A percentile compares a stretch with the other conserved stretches of the same genome.
Evolutionary conservation across 1,140 invertebrate species (phyloP).

Genomic region (Drosophila truncata): DNA sequence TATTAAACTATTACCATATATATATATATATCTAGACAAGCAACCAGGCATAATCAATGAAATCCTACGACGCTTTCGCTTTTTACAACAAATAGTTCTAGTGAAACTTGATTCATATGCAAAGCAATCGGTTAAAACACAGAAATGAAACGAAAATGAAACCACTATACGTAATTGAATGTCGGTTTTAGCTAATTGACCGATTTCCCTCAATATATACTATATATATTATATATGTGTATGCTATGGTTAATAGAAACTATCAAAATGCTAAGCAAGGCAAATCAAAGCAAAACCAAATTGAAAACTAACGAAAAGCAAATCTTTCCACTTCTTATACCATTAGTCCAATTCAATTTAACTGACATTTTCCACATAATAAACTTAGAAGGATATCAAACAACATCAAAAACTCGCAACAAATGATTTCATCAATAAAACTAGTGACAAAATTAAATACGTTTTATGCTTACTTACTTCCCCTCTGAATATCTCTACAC

Average conservation of each 20-base stretch:
- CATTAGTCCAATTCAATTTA: constrained; percentile 25
- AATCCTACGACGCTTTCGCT: constrained; percentile 64
- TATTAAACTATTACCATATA: constrained; percentile 33
- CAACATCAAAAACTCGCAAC: constrained; percentile 22
- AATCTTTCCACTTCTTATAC: constrained; percentile 45
- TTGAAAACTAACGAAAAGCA: constrained; percentile 12
- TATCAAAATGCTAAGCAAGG: constrained; percentile 30
- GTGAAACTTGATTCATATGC: constrained; percentile 43
- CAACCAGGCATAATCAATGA: constrained; percentile 70
- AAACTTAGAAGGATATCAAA: constrained; percentile 43
- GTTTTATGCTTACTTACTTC: constrained; percentile 12
- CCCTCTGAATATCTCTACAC: too few species aligned
- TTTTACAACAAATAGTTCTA: constrained; percentile 60
- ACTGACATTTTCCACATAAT: constrained; percentile 50
- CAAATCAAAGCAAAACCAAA: constrained; percentile 52
- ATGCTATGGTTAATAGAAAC: constrained; percentile 15
- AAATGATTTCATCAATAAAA: constrained; percentile 45
- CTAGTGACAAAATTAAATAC: constrained; percentile 34
- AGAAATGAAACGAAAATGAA: constrained; percentile 1
- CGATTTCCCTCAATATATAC: constrained; percentile 29
- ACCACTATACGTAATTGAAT: constrained; percentile 59
- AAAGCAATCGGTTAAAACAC: constrained; percentile 66
- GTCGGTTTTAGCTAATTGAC: constrained; percentile 25
- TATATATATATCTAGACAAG: constrained; percentile 28
- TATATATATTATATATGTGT: constrained; percentile 15